Evolutionary conservation across 2,888 invertebrate species (phyloP), one percentile per base, ranked within the genome.

Genomic region (Machimus atricapillus): DNA sequence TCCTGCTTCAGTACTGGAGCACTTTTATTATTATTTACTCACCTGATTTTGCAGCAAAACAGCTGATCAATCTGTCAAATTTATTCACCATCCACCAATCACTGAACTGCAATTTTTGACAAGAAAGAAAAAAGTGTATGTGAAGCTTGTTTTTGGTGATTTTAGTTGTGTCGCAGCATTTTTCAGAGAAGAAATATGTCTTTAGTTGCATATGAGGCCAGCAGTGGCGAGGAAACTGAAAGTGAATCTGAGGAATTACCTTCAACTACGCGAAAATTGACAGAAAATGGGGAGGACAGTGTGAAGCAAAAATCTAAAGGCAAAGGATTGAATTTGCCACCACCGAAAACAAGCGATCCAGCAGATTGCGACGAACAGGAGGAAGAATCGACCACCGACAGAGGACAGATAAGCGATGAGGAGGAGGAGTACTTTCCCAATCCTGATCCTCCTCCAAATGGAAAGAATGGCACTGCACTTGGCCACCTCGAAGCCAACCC

Each of bases 131-230:
- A 4, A 7, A 34, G 23, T 58, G 23, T 19, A 19, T 19, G 19
- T 8, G 8, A 56, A 56, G n/a, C 19, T 56, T 66, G 2, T 9
- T 0, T n/a, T 66, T 66, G 19, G 9, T 16, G 7, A 23, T 27
- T 66, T 58, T 66, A 27, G 9, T 58, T 27, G 23, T 66, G 66
- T 27, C 66, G 66, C 9, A 66, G 23, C 4, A 23, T 1, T 66
- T 66, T 66, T 23, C 1, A 12, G 3, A 12, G 14, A n/a, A 2
- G 0, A 66, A 27, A 27, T 31, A 95, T 95, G 95, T 94, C 95
- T 76, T 92, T 95, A 90, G 95, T 95, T 66, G 94, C 95, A 0
- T 95, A 95, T 89, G 95, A 93, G 40, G 94, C 94, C 31, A 93
- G 93, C 85, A 93, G 93, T 88, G 93, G 91, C 8, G 93, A 93